Conservation (phyloP, 2,113 vertebrate genomes). For the Grammomys dolichurus region DNA sequence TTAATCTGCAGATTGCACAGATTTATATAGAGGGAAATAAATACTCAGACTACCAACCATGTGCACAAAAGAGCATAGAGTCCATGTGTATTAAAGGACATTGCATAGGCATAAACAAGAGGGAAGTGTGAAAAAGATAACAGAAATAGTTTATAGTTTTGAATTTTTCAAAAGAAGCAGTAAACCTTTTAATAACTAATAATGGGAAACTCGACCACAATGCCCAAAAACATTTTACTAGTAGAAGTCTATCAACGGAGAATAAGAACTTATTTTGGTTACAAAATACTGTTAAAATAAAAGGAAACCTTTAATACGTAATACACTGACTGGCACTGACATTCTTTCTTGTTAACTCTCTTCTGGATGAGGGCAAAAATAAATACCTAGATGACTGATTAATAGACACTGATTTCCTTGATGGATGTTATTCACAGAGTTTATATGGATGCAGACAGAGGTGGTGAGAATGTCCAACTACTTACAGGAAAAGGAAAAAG, state of each 20-base stretch:
- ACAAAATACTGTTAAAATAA: background rate
- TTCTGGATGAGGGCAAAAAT: background rate
- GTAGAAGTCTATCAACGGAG: background rate
- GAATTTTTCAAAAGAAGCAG: background rate
- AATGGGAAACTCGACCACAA: background rate
- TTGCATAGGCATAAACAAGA: background rate
- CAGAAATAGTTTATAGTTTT: background rate
- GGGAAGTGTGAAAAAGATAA: background rate
- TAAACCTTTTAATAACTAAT: background rate
- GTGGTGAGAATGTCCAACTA: background rate
- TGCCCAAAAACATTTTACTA: background rate
- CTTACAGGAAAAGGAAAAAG: background rate
- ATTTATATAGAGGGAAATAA: constrained; percentile 2
- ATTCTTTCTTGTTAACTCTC: constrained; percentile 4
- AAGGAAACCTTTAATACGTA: background rate
- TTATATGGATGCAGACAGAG: background rate
- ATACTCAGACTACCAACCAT: background rate
- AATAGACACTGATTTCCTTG: background rate
- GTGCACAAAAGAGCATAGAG: background rate
- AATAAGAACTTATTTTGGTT: background rate
- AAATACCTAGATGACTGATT: background rate
- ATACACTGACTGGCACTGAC: background rate
- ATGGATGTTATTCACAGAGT: background rate
- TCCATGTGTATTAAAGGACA: background rate
- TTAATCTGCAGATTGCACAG: constrained; percentile 33